Base-by-base conservation (phyloP, 2,113 vertebrate species). In the Corythornis vintsioides region DNA sequence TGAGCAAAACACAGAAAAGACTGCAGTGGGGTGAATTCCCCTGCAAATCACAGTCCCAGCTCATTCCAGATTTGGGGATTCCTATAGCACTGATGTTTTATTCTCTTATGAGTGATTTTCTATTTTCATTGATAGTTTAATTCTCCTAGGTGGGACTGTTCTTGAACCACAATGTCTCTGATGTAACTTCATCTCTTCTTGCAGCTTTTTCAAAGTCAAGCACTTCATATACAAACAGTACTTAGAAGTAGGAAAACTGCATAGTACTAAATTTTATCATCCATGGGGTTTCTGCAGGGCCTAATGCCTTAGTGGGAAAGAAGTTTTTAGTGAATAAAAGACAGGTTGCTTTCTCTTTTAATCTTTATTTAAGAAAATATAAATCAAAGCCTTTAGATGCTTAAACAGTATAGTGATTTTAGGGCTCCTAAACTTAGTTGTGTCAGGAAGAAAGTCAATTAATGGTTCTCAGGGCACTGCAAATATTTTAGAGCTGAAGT, bases 361-460 rank as follows among this genome's bases (percentile, higher is more conserved):
- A 60, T 88, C 47, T 95, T 91, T 94, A 95, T 95, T 94, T 64
- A 80, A 12, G 20, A 77, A 88, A 63, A 60, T 43, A 48, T 48
- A 25, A 52, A 52, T 22, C 25, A 60, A 75, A 89, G 56, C 31
- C 13, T 70, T 42, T 21, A 77, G 33, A 47, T 57, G 35, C 76
- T 80, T 73, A 3, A 16, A 80, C 89, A 18, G 77, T 79, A 25
- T 0, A 61, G 55, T 38, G 12, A 64, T 53, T 57, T 81, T 40
- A 74, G 20, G 14, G 77, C 48, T 88, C 63, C 29, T 42, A 67
- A 85, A 26, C 56, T 66, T 59, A 66, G 12, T 17, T 76, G 38
- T 70, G 42, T 74, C 64, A 91, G 55, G 71, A 93, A 79, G 60
- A 73, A 88, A 81, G 53, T 66, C 21, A 86, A 66, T 47, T 56